phyloP scores from a whole-genome alignment of 1,140 invertebrate genomes.

The Daktulosphaira vitifoliae region DNA sequence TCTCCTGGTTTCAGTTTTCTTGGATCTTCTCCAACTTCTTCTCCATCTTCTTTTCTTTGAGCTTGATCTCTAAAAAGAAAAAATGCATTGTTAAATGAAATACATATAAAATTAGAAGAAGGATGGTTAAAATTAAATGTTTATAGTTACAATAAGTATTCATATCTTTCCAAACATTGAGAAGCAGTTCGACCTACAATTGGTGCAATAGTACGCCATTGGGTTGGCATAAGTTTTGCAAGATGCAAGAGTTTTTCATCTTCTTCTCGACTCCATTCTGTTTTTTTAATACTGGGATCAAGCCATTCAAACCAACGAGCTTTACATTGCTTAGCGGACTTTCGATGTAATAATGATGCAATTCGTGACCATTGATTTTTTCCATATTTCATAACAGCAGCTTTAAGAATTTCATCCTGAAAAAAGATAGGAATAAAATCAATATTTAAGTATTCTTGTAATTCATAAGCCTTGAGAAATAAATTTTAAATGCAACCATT shows the following conservation, averaged over 20 bases:
- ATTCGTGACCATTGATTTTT: conserved; percentile 99
- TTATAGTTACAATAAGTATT: conserved; percentile 89
- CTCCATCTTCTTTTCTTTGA: conserved; percentile 93
- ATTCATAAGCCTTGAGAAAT: neutral
- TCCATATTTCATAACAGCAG: conserved; percentile 99
- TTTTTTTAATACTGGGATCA: conserved; percentile 99
- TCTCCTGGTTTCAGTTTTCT: conserved; percentile 96
- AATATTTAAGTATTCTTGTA: neutral
- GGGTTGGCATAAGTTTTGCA: conserved; percentile 98
- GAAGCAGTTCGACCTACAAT: conserved; percentile 97
- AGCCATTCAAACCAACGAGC: conserved; percentile 99
- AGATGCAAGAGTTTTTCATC: conserved; percentile 97
- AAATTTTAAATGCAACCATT: neutral
- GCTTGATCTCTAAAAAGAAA: conserved; percentile 87
- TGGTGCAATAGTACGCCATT: conserved; percentile 98
- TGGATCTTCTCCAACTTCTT: conserved; percentile 85
- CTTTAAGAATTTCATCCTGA: conserved; percentile 99
- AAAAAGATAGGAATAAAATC: conserved; percentile 38
- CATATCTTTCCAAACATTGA: conserved; percentile 96
- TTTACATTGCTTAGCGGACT: conserved; percentile 99
- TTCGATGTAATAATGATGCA: conserved; percentile 94
- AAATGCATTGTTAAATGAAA: too few relatives aligned
- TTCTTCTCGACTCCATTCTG: conserved; percentile 98
- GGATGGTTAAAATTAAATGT: too few relatives aligned
- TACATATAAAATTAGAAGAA: too few relatives aligned